Base-by-base conservation (phyloP, 2,888 invertebrate species). In the Drosophila borealis region DNA sequence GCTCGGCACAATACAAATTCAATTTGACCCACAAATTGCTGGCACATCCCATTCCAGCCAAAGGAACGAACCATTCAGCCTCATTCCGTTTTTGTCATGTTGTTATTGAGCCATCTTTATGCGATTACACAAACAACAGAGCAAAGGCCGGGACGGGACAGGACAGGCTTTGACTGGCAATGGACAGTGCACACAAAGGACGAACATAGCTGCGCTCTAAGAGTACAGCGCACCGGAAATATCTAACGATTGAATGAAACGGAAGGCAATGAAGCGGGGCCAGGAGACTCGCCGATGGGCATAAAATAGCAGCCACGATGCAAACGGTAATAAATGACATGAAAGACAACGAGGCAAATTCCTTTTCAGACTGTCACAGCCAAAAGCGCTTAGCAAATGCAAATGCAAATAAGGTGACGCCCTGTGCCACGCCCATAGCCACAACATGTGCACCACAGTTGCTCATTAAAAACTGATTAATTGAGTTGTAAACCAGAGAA, bases 11-110 rank as follows among this genome's bases (percentile, higher is more conserved):
- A 83, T 85, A 83, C 86, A 86, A 83, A 83, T 82, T 88, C 88
- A 83, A 83, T 83, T 83, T 88, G 80, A 88, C 83, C 86, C 83
- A 88, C 88, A 83, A 82, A 88, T 88, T 85, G 75, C 80, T 80
- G 72, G 80, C 83, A 34, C 72, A 71, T 71, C 66, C 67, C 77
- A 61, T 33, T 10, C 42, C 42, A 34, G 29, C 29, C 29, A 37
- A 72, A 76, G 66, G 74, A 64, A 67, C 56, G 41, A 41, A 42
- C 45, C 53, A 59, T 59, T 48, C 53, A 53, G 48, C 42, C 64
- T 63, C 69, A 70, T 50, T 62, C 61, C 42, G 61, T 59, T 65
- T 69, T 72, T 55, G 60, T 60, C 77, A 74, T 79, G 80, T 87
- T 85, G 83, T 80, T 86, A 82, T 84, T 84, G 88, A 82, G 83